A percentile compares a stretch with the other conserved stretches of the same genome.
phyloP scores from a whole-genome alignment of 64 coral and sea anemone genomes.

The Porites lutea region DNA sequence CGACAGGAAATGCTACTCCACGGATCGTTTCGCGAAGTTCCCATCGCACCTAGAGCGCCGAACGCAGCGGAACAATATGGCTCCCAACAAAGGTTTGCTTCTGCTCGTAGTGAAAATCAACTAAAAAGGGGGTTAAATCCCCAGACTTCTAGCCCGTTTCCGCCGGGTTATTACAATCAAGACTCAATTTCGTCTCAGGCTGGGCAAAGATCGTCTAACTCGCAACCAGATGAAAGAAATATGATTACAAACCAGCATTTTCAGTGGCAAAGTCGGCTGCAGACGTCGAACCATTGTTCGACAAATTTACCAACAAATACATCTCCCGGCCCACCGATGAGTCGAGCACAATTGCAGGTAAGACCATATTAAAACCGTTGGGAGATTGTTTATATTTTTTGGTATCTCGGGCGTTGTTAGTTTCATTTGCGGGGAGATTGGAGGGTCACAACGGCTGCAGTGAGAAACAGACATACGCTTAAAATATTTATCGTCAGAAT shows the following conservation, averaged over 20 bases:
- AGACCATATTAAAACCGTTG: slow-evolving; percentile 20
- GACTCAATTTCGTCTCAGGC: slow-evolving; percentile 53
- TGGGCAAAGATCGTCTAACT: slow-evolving; percentile 39
- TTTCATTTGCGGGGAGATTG: slow-evolving; percentile 57
- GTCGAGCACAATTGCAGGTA: slow-evolving; percentile 70
- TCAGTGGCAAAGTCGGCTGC: slow-evolving; percentile 67
- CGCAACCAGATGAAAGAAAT: slow-evolving; percentile 65
- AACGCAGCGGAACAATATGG: slow-evolving; percentile 74
- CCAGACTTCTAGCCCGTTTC: slow-evolving; percentile 63
- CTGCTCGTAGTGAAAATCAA: slow-evolving; percentile 71
- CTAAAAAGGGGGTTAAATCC: slow-evolving; percentile 73
- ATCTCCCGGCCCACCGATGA: slow-evolving; percentile 54
- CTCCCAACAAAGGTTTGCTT: slow-evolving; percentile 79
- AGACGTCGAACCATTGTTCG: slow-evolving; percentile 62
- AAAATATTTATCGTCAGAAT: slow-evolving; percentile 82
- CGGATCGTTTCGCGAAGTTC: slow-evolving; percentile 56
- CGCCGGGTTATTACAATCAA: slow-evolving; percentile 61
- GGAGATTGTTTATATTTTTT: slow-evolving; percentile 50
- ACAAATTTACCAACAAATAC: slow-evolving; percentile 66
- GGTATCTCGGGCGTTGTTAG: slow-evolving; percentile 41
- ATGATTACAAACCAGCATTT: slow-evolving; percentile 75
- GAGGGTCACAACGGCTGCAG: slow-evolving; percentile 18
- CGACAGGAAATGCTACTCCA: slow-evolving; percentile 72
- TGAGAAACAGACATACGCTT: slow-evolving; percentile 66
- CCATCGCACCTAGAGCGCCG: slow-evolving; percentile 75